A percentile compares a stretch with the other conserved stretches of the same genome.
These are phyloP conservation scores for Petromus typicus DNA, from an alignment of 2,113 vertebrate species.

Conservation along the genomic window DNA sequence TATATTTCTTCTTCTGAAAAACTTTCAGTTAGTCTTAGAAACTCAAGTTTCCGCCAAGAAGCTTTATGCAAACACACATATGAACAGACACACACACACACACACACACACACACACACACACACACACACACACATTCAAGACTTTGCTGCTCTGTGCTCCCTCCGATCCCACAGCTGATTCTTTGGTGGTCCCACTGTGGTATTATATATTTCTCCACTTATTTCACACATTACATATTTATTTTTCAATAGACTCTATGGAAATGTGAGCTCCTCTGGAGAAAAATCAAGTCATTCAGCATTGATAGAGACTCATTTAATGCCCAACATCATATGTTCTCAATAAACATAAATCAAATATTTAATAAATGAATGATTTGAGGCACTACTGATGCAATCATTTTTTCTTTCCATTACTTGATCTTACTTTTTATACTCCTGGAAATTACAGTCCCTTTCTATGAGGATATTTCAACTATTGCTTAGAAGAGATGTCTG, in stretches of 20 bases:
- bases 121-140: background rate
- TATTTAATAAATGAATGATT: background rate
- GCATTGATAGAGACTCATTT: background rate
- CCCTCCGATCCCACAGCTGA: background rate
- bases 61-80: background rate
- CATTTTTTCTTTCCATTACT: background rate
- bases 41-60: background rate
- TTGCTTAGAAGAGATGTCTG: background rate
- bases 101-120: background rate
- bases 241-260: background rate
- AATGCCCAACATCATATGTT: background rate
- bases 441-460: background rate
- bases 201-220: background rate
- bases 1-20: background rate
- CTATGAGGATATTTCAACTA: background rate
- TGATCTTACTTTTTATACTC: background rate
- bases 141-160: background rate
- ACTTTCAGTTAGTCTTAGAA: conserved; percentile 3
- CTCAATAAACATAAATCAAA: background rate
- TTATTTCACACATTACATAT: background rate
- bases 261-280: background rate
- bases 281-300: background rate
- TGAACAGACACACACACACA: background rate
- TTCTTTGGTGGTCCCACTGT: background rate
- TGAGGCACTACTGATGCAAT: background rate